Evolutionary conservation across 2,797 vertebrate species (phyloP).

Genomic region (Xenopus petersii): DNA sequence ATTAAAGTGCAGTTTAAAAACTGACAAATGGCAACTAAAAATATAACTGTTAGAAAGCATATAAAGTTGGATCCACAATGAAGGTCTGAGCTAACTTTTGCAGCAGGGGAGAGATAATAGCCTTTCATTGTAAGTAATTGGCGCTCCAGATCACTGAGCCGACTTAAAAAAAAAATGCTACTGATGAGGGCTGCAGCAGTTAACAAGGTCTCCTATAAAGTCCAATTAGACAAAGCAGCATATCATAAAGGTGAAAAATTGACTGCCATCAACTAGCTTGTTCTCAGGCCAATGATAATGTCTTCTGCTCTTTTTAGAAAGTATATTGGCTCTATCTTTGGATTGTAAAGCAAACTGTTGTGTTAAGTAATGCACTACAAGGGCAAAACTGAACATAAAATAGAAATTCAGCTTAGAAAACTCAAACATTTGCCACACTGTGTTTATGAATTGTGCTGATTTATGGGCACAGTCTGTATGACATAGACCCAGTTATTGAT

Average conservation of each 20-base stretch:
- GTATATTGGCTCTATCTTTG: neutral
- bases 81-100: constrained; percentile 51
- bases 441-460: constrained; percentile 12
- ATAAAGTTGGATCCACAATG: constrained; percentile 56
- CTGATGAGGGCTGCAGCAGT: constrained; percentile 59
- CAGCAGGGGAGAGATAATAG: constrained; percentile 61
- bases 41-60: constrained; percentile 50
- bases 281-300: constrained; percentile 49
- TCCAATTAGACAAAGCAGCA: constrained; percentile 63
- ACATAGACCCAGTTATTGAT: constrained; percentile 29
- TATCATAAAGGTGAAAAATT: constrained; percentile 51
- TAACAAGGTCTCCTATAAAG: constrained; percentile 60
- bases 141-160: constrained; percentile 64
- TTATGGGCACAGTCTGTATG: constrained; percentile 29
- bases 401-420: neutral
- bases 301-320: constrained; percentile 17
- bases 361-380: neutral
- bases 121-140: constrained; percentile 68
- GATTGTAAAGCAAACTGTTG: neutral
- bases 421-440: neutral
- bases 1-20: neutral
- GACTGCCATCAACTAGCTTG: constrained; percentile 49
- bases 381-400: constrained; percentile 1
- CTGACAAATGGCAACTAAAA: constrained; percentile 20
- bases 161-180: constrained; percentile 60